A percentile compares a stretch with the other conserved stretches of the same genome.
These are phyloP conservation scores for Pelosia muscerda DNA, from an alignment of 2,888 invertebrate genomes.

Conservation along the genomic window DNA sequence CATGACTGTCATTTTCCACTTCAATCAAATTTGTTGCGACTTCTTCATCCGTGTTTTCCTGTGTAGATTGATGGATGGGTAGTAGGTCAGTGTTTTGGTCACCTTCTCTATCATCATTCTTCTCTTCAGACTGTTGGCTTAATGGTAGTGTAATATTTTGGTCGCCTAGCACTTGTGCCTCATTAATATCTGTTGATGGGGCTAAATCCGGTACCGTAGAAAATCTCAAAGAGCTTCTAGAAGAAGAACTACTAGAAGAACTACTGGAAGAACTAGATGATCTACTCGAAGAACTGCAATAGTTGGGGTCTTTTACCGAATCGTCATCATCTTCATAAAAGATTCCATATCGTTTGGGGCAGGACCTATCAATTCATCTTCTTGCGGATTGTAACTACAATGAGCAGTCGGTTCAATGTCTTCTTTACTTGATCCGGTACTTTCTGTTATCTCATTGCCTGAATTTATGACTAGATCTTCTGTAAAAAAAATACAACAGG, in stretches of 20 bases:
- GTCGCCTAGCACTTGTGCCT: not conserved
- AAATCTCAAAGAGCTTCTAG: not conserved
- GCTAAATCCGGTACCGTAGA: not conserved
- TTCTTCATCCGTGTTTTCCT: not conserved
- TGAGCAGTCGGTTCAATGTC: conserved; percentile 1
- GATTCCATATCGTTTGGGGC: not conserved
- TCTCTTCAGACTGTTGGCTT: not conserved
- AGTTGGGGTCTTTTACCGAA: conserved; percentile 20
- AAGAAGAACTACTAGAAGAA: not conserved
- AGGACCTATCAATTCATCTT: conserved; percentile 5
- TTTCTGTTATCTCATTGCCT: not conserved
- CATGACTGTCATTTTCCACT: not conserved
- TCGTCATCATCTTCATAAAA: conserved; percentile 16
- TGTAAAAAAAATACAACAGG: not conserved
- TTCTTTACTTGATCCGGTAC: not conserved
- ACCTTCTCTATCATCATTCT: not conserved
- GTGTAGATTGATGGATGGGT: not conserved
- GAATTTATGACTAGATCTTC: not conserved
- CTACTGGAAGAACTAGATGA: not conserved
- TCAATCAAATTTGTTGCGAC: not conserved
- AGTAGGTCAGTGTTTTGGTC: not conserved
- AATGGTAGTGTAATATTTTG: not conserved
- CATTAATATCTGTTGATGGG: not conserved
- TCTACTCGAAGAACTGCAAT: conserved; percentile 10
- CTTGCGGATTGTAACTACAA: conserved; percentile 13